These are phyloP conservation scores for Heliconius congener DNA, from an alignment of 1,140 invertebrate species.

Conservation along the genomic window DNA sequence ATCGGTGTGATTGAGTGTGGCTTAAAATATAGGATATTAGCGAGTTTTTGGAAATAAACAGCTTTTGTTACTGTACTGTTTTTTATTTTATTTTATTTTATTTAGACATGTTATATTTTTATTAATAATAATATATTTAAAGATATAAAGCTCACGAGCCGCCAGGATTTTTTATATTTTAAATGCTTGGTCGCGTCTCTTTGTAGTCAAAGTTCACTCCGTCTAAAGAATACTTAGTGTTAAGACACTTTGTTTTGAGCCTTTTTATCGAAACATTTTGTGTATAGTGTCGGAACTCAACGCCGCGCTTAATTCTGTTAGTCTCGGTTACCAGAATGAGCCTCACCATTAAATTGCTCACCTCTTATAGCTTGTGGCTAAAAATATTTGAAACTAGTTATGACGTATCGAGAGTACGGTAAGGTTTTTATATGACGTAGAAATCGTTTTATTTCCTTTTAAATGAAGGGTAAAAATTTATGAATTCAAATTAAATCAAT, in stretches of 20 bases:
- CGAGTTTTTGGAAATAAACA: not conserved
- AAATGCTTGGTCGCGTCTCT: no score
- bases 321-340: no score
- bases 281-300: no score
- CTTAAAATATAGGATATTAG: not conserved
- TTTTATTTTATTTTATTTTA: not conserved
- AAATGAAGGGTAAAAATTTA: not conserved
- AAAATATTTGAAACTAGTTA: slow-evolving; percentile 18
- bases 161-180: no score
- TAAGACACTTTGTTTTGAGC: no score
- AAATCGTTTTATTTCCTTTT: slow-evolving; percentile 16
- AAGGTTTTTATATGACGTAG: slow-evolving; percentile 22
- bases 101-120: not conserved
- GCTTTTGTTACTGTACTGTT: not conserved
- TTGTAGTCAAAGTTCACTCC: no score
- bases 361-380: slow-evolving; percentile 2
- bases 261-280: no score
- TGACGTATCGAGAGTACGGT: slow-evolving; percentile 14
- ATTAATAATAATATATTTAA: no score
- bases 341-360: not conserved
- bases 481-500: not conserved
- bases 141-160: no score
- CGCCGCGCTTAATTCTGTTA: no score
- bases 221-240: no score
- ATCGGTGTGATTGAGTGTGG: slow-evolving; percentile 19